Percentiles rank a stretch among this genome's conserved stretches.
Evolutionary conservation across 2,113 vertebrate genomes (phyloP).

Genomic region (Porphyrio hochstetteri): DNA sequence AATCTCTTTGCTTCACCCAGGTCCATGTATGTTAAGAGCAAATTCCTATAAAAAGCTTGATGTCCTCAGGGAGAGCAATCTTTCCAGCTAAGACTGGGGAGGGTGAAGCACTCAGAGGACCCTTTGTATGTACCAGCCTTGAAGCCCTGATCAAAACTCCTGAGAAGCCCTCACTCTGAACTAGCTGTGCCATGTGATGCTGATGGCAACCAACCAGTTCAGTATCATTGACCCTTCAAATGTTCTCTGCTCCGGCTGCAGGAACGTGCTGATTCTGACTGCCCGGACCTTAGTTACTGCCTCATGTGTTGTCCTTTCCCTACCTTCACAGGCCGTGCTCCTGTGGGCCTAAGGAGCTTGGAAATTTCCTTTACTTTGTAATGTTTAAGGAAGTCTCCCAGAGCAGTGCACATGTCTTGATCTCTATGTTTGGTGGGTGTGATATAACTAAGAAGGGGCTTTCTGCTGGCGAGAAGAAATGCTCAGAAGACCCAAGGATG

Average conservation of each 20-base stretch:
- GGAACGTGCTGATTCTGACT: neutral
- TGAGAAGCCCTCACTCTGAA: neutral
- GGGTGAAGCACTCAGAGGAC: neutral
- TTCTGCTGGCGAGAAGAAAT: neutral
- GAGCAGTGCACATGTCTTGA: rapidly evolving
- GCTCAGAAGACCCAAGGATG: neutral
- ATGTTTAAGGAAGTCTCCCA: neutral
- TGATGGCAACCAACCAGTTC: neutral
- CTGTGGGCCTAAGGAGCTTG: neutral
- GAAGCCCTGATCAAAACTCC: neutral
- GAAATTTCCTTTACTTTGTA: neutral
- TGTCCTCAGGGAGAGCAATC: neutral
- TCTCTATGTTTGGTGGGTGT: neutral
- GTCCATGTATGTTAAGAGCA: rapidly evolving
- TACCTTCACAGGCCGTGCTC: neutral
- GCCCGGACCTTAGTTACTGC: neutral
- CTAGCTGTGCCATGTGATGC: neutral
- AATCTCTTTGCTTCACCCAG: neutral
- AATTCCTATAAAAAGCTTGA: neutral
- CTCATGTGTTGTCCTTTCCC: rapidly evolving
- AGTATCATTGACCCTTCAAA: neutral
- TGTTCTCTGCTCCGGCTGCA: neutral
- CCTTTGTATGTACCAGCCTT: neutral
- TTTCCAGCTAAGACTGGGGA: neutral
- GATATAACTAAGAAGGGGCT: neutral